Base-by-base conservation (phyloP, 2,888 invertebrate species). In the Chrysina gloriosa region DNA sequence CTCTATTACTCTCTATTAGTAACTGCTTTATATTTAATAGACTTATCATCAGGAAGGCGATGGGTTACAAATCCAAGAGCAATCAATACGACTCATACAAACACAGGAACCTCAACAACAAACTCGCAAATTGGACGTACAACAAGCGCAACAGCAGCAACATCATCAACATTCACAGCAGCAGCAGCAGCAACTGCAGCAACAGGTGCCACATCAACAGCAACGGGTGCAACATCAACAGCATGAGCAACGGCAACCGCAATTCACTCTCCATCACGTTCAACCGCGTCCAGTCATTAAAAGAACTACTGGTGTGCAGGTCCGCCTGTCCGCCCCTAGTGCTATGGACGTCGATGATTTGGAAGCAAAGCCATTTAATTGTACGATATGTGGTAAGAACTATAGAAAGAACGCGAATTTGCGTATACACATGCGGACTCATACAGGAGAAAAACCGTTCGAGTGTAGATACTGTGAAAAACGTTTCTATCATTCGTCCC, bases 391-490 rank as follows among this genome's bases (percentile, higher is more conserved):
- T 69, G 79, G 78, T 2, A 82, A 82, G 71, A 77, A 73, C 23
- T 82, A 82, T 61, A 75, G 78, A 31, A 82, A 82, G 72, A 81
- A 81, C 67, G 81, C 82, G 2, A 82, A 82, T 76, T 74, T 82
- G 64, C 77, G 80, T 31, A 80, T 82, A 21, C 82, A 82, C 68
- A 81, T 81, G 79, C 69, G 82, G 63, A 81, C 80, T 2, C 82
- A 82, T 69, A 82, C 82, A 1, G 82, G 81, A n/a, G 82, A 82
- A 69, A 82, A 82, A 71, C 82, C 82, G 0, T 82, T 81, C 65
- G 82, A 82, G 72, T 82, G 82, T 72, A 80, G 80, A 76, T 82
- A 82, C 67, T 82, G 82, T 72, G 81, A 79, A 36, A 82, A 81
- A 74, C 76, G 80, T 21, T 82, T 82, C 70, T 79, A 82, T 70